Evolutionary conservation across 2,888 invertebrate genomes (phyloP), one percentile per base, ranked within the genome.

Genomic region (Erebia ligea): DNA sequence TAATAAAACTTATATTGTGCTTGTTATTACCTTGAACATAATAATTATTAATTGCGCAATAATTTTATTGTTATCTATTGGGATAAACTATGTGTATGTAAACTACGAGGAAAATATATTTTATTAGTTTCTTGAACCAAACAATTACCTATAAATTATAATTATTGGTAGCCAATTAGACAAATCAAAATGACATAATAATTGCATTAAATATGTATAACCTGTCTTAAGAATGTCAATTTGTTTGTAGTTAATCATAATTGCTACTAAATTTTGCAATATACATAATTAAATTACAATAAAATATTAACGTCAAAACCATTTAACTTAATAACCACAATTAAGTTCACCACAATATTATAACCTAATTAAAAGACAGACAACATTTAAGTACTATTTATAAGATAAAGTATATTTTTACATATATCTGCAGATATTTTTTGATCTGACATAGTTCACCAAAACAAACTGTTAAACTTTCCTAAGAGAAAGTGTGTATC

Each of bases 401-500:
- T 34, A 1, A 13, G 13, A 45, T 45, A 45, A 45, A 13, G 9
- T 40, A 45, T 4, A 11, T 45, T 45, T 13, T 45, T 45, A 45
- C 45, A 13, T 0, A 45, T 45, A 13, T 5, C 25, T n/a, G 25
- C 9, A 13, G 42, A 52, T 64, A n/a, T 45, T 13, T 19, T 5
- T n/a, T 2, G 5, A n/a, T 13, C 50, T 50, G 50, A 50, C n/a
- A 52, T 19, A 54, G 19, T 54, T 10, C 10, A 19, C 19, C 34
- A 8, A 58, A 34, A 45, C 3, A 45, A 21, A n/a, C 21, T 17
- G 19, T 52, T 40, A 50, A 68, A 40, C 40, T 63, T 70, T 67
- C 57, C 17, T 48, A 50, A 67, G 66, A 68, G 71, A 73, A 74
- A 73, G 70, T 70, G 63, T 45, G 15, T 25, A 19, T 19, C 59